A percentile compares a stretch with the other conserved stretches of the same genome.
Evolutionary conservation across 2,113 vertebrate species (phyloP).

Genomic region (Chionomys nivalis): DNA sequence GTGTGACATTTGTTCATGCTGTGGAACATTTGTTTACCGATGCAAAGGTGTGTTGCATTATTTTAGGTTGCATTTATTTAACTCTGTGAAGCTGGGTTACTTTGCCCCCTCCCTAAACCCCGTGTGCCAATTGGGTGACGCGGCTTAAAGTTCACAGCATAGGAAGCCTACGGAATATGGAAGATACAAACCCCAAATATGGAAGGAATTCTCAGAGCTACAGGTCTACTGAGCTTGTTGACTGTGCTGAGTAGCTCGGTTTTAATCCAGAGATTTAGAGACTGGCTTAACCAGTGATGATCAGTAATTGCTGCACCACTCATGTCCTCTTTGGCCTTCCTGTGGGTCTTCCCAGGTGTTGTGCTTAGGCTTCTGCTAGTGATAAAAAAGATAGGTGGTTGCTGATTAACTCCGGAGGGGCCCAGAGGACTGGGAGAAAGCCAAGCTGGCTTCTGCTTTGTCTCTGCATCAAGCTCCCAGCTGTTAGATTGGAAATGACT

Average conservation of each 20-base stretch:
- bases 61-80: no score
- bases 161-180: neutral
- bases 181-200: neutral
- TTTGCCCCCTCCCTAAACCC: neutral
- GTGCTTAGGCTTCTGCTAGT: constrained; percentile 35
- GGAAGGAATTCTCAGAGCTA: neutral
- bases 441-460: constrained; percentile 64
- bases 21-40: no score
- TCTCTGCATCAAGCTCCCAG: constrained; percentile 58
- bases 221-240: neutral
- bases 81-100: no score
- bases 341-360: constrained; percentile 64
- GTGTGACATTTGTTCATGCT: no score
- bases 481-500: constrained; percentile 48
- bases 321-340: constrained; percentile 39
- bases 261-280: constrained; percentile 37
- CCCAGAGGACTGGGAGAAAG: constrained; percentile 58
- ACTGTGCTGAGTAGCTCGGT: constrained; percentile 26
- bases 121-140: neutral
- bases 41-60: no score
- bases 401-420: constrained; percentile 70
- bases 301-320: constrained; percentile 38
- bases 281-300: constrained; percentile 44
- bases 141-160: neutral
- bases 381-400: constrained; percentile 62